Evolutionary conservation across 2,888 invertebrate genomes (phyloP).

Genomic region (Drymonia ruficornis): DNA sequence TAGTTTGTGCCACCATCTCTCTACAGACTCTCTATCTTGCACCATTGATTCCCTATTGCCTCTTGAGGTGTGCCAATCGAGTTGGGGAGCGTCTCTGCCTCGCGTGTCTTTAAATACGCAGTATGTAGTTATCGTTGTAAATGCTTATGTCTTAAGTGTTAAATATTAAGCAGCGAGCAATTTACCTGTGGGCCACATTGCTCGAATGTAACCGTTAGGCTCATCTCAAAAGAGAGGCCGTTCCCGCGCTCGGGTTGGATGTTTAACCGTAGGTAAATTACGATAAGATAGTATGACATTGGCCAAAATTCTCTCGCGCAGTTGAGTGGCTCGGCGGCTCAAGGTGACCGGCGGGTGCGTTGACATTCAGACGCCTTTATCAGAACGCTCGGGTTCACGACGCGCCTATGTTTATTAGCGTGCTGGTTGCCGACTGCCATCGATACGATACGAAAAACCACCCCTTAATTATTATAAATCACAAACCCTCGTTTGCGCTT

Average conservation of each 20-base stretch:
- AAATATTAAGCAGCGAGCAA: neutral
- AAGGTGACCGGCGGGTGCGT: conserved; percentile 79
- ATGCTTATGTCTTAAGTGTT: neutral
- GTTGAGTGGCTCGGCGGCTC: conserved; percentile 57
- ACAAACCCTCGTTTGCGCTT: neutral
- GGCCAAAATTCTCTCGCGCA: conserved; percentile 66
- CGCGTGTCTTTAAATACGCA: no score
- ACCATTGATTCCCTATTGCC: no score
- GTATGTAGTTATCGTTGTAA: neutral
- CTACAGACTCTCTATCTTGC: no score
- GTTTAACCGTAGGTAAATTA: conserved; percentile 31
- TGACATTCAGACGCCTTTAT: conserved; percentile 80
- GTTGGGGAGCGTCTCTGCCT: no score
- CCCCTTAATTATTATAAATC: conserved; percentile 3
- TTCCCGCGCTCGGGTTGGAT: conserved; percentile 14
- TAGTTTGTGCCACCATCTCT: no score
- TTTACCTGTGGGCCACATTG: conserved; percentile 14
- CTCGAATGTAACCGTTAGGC: conserved; percentile 21
- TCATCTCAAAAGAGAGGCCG: conserved; percentile 5
- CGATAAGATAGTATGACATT: conserved; percentile 66
- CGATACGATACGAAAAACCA: conserved; percentile 25
- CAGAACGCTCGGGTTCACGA: conserved; percentile 57
- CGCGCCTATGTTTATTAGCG: conserved; percentile 60
- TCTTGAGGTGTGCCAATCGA: no score
- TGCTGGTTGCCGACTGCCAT: conserved; percentile 37